A percentile compares a stretch with the other conserved stretches of the same genome.
Conservation (phyloP, 2,797 vertebrate genomes). For the Darevskia mixta region DNA sequence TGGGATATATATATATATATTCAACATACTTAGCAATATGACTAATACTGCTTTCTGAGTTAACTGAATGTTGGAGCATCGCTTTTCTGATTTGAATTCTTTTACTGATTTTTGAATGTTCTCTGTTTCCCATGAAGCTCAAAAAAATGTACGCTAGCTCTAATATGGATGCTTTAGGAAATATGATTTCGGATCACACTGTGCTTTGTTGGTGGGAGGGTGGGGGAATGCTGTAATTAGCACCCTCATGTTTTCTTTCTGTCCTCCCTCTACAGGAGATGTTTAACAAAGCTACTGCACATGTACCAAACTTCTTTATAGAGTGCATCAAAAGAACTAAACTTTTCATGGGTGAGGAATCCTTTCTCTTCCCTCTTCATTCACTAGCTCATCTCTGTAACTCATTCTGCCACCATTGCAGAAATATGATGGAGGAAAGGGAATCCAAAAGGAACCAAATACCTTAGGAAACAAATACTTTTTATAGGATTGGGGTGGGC, state of each 20-base stretch:
- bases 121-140: neutral
- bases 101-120: neutral
- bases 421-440: neutral
- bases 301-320: neutral
- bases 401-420: neutral
- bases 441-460: too few species aligned
- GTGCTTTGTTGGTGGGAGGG: neutral
- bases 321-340: neutral
- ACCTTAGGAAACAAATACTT: too few species aligned
- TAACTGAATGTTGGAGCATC: neutral
- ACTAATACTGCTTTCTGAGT: neutral
- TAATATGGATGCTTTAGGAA: fast-evolving
- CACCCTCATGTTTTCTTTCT: neutral
- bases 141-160: neutral
- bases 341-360: neutral
- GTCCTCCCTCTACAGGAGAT: neutral
- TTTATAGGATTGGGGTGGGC: too few species aligned
- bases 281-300: neutral
- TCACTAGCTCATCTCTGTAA: neutral
- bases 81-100: neutral
- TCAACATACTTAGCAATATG: neutral
- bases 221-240: neutral
- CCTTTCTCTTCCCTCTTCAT: neutral
- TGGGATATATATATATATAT: neutral
- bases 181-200: neutral